Evolutionary conservation across 2,888 invertebrate genomes (phyloP).

Genomic region (Lepidonotus clava): DNA sequence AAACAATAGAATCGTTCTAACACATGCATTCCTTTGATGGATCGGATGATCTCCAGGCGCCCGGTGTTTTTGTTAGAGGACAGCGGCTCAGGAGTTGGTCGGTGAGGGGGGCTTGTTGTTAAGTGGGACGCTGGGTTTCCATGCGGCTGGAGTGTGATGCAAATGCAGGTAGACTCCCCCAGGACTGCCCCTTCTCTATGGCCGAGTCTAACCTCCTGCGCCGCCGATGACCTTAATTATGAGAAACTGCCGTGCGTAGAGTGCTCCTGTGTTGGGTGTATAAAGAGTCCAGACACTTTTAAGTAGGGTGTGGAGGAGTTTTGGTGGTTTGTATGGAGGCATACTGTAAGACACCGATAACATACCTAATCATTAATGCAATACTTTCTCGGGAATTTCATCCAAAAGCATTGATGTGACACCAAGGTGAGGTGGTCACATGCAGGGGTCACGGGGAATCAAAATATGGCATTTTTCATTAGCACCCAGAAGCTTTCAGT

Average conservation of each 20-base stretch:
- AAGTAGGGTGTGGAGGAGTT: neutral
- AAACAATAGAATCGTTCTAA: conserved; percentile 43
- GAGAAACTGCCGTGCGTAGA: neutral
- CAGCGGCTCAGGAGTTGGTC: neutral
- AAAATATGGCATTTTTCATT: too few species aligned
- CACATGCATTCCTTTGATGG: conserved; percentile 30
- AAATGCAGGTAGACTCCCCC: neutral
- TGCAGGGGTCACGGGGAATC: too few species aligned
- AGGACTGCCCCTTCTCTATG: neutral
- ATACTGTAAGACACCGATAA: neutral
- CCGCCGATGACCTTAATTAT: conserved; percentile 21
- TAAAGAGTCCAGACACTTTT: neutral
- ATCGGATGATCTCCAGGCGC: conserved; percentile 4
- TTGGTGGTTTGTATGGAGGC: neutral
- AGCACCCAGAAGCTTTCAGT: too few species aligned
- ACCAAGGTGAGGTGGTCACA: too few species aligned
- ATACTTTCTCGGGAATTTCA: neutral
- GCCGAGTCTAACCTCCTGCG: neutral
- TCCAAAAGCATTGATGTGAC: too few species aligned
- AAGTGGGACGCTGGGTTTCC: conserved; percentile 18
- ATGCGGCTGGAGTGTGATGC: conserved; percentile 22
- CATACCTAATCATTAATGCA: neutral
- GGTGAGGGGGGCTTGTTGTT: neutral
- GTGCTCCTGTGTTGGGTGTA: neutral
- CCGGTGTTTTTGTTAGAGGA: neutral